phyloP scores from a whole-genome alignment of 92 coral and sea anemone species.

The Zoanthus sansibaricus region DNA sequence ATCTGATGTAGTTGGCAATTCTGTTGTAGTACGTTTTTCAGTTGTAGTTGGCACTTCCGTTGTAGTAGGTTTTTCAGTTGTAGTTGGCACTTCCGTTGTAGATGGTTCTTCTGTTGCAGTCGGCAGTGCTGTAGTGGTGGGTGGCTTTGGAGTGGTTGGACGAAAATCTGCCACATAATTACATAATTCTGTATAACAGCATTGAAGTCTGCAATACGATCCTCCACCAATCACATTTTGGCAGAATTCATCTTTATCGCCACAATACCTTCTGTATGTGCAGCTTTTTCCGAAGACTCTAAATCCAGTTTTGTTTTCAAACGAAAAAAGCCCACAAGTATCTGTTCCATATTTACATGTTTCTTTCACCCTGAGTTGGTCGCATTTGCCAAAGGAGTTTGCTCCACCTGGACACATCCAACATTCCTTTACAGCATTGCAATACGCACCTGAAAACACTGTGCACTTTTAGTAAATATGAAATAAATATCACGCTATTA shows the following conservation, averaged over 20 bases:
- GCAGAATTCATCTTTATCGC: conserved; percentile 21
- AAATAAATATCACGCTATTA: background rate
- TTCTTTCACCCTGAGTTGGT: conserved; percentile 8
- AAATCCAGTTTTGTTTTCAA: conserved; percentile 9
- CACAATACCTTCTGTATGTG: conserved; percentile 22
- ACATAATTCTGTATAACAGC: conserved; percentile 30
- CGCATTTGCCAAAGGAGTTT: conserved; percentile 15
- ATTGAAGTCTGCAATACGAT: conserved; percentile 26
- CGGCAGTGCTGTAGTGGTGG: conserved; percentile 30
- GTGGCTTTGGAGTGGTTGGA: conserved; percentile 33
- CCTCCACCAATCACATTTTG: conserved; percentile 27
- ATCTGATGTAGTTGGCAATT: conserved; percentile 39
- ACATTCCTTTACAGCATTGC: conserved; percentile 32
- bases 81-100: conserved; percentile 37
- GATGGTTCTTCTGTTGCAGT: conserved; percentile 54
- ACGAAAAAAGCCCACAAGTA: conserved; percentile 27
- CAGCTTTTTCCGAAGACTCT: conserved; percentile 18
- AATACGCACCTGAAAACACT: conserved; percentile 1
- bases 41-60: conserved; percentile 27
- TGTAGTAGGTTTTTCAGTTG: conserved; percentile 39
- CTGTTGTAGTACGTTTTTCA: conserved; percentile 14
- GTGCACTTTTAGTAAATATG: background rate
- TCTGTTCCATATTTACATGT: conserved; percentile 9
- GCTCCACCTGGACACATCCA: conserved; percentile 44
- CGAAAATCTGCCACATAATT: conserved; percentile 19